Conservation (phyloP, 2,888 invertebrate genomes). For the Ischnus inquisitorius region DNA sequence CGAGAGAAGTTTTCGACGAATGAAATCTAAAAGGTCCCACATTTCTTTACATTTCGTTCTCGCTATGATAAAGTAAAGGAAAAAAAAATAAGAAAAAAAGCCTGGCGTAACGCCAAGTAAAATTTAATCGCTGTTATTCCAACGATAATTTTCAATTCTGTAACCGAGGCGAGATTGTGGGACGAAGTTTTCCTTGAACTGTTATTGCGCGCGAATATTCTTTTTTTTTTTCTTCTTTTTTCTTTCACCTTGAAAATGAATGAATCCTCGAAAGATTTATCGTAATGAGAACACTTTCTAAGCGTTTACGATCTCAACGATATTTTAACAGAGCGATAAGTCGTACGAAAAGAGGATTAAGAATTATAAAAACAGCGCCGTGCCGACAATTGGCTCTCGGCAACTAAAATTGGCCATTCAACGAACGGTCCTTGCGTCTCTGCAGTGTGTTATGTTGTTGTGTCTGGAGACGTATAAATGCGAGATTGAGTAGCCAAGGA, state of each 20-base stretch:
- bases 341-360: neutral
- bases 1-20: neutral
- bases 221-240: neutral
- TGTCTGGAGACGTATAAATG: conserved; percentile 15
- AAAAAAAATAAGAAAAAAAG: neutral
- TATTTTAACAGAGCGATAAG: neutral
- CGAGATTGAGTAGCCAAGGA: conserved; percentile 34
- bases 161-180: neutral
- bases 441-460: conserved; percentile 9
- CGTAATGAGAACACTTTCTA: neutral
- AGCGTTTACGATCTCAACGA: neutral
- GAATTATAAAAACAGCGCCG: neutral
- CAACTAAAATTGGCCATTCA: conserved; percentile 31
- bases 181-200: neutral
- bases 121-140: neutral
- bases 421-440: neutral
- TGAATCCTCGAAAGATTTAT: neutral
- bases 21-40: neutral
- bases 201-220: neutral
- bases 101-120: neutral
- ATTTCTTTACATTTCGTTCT: neutral
- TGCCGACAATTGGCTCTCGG: conserved; percentile 28
- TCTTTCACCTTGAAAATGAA: neutral
- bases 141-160: neutral
- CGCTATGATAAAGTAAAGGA: neutral